These are phyloP conservation scores for Strigamia maritima DNA, from an alignment of 2,888 invertebrate genomes.

Conservation along the genomic window DNA sequence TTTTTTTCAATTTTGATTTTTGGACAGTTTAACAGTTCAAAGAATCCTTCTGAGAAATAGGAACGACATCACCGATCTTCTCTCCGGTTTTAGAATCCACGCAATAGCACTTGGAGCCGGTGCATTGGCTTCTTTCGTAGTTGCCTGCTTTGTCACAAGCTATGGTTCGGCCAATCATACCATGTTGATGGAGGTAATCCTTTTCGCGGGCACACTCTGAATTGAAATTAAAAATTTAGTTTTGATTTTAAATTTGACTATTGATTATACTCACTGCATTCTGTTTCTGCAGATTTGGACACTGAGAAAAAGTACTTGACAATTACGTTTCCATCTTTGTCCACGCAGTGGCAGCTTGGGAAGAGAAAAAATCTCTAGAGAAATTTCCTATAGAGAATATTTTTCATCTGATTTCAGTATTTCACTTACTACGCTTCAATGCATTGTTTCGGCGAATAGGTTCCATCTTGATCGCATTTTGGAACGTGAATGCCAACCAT, in stretches of 20 bases:
- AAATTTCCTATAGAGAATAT: too few species aligned
- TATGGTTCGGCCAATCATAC: not conserved
- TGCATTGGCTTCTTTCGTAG: not conserved
- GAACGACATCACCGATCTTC: not conserved
- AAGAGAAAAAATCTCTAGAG: too few species aligned
- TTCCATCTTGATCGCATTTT: conserved; percentile 1
- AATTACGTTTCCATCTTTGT: not conserved
- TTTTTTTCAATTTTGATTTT: too few species aligned
- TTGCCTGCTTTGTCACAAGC: not conserved
- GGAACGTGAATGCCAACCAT: conserved; percentile 21
- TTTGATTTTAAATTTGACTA: too few species aligned
- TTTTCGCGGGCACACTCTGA: conserved; percentile 32
- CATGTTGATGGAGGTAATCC: not conserved
- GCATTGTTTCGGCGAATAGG: conserved; percentile 32
- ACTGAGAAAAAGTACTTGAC: not conserved
- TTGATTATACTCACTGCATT: conserved; percentile 17
- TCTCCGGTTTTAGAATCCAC: not conserved
- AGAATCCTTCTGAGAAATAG: not conserved
- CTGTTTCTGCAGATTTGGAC: not conserved
- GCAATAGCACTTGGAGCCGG: conserved; percentile 9
- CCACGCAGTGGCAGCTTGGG: conserved; percentile 16
- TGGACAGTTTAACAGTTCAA: conserved; percentile 1
- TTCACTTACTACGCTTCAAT: not conserved
- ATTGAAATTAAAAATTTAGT: not conserved
- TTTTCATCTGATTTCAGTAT: not conserved